Conservation (phyloP, 2,888 invertebrate species). For the Brachyptera putata region DNA sequence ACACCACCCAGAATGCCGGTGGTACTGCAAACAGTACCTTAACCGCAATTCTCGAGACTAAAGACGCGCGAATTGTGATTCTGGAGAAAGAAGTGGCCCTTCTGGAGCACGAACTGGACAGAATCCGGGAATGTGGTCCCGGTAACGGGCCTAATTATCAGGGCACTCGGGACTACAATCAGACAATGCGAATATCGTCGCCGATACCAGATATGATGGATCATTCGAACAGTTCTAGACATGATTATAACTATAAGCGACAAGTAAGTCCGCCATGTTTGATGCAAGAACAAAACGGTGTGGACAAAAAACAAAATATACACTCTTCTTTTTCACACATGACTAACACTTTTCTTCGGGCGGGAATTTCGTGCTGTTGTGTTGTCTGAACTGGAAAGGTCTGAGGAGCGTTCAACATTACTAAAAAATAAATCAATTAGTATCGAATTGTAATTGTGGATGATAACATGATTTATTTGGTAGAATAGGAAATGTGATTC, state of each 20-base stretch:
- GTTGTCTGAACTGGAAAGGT: too few relatives aligned
- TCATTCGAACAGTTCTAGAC: conserved; percentile 46
- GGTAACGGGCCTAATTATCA: neutral
- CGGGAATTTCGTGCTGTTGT: too few relatives aligned
- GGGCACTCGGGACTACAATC: neutral
- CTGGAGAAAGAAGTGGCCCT: conserved; percentile 80
- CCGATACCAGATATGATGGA: conserved; percentile 26
- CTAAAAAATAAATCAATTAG: too few relatives aligned
- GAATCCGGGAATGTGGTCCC: conserved; percentile 49
- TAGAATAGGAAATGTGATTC: too few relatives aligned
- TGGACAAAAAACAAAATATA: too few relatives aligned
- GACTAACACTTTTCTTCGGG: too few relatives aligned
- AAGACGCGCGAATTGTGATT: conserved; percentile 82
- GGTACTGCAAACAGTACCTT: conserved; percentile 60
- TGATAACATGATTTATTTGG: too few relatives aligned
- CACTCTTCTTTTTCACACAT: too few relatives aligned
- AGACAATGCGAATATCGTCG: conserved; percentile 18
- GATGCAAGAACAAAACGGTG: too few relatives aligned
- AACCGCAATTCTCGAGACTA: conserved; percentile 75
- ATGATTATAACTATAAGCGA: conserved; percentile 66
- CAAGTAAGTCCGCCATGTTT: conserved; percentile 85
- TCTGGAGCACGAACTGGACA: conserved; percentile 71
- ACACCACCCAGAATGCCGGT: conserved; percentile 30
- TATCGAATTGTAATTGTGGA: too few relatives aligned
- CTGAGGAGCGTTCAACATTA: too few relatives aligned